Conservation (phyloP, 2,888 invertebrate genomes). For the Ischnus inquisitorius region DNA sequence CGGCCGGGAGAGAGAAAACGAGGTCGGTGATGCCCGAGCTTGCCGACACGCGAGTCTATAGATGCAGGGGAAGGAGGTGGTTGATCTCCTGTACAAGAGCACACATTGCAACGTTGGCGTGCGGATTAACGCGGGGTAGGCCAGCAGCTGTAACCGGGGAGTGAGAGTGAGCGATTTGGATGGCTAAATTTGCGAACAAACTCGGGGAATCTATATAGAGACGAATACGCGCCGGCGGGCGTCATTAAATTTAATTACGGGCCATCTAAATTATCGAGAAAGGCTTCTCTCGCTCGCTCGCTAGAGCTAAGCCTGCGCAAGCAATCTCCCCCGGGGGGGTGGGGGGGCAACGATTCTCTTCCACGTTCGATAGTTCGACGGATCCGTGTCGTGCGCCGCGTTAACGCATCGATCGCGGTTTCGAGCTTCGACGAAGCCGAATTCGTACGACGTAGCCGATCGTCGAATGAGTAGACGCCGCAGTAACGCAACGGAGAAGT, state of each 20-base stretch:
- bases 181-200: constrained; percentile 54
- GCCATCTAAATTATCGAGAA: constrained; percentile 76
- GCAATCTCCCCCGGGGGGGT: background rate
- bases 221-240: constrained; percentile 64
- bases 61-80: background rate
- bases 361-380: constrained; percentile 31
- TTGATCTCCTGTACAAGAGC: background rate
- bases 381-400: constrained; percentile 29
- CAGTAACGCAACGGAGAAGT: background rate
- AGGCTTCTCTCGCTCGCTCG: constrained; percentile 34
- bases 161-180: constrained; percentile 50
- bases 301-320: constrained; percentile 56
- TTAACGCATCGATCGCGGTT: constrained; percentile 48
- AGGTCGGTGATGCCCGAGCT: constrained; percentile 15
- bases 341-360: constrained; percentile 20
- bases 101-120: background rate
- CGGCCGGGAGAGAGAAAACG: constrained; percentile 9
- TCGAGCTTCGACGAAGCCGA: constrained; percentile 38
- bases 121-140: background rate
- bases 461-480: background rate
- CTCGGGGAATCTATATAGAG: constrained; percentile 38
- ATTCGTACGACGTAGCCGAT: constrained; percentile 7
- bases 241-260: constrained; percentile 78
- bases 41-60: background rate
- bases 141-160: constrained; percentile 3